Percentiles rank a stretch among this genome's conserved stretches.
Conservation (phyloP, 2,888 invertebrate genomes). For the Neuroscelio doddi region DNA sequence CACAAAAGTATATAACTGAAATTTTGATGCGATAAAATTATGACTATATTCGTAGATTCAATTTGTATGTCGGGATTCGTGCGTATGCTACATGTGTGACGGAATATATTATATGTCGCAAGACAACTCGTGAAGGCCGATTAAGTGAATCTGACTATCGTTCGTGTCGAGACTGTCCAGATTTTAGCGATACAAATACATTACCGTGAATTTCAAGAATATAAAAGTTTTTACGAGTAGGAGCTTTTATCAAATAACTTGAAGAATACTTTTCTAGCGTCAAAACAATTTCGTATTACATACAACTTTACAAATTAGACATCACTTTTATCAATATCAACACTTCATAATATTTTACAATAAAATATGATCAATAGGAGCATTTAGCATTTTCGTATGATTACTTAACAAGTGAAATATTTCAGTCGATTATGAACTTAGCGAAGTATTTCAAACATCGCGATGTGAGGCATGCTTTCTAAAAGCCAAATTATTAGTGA, state of each 20-base stretch:
- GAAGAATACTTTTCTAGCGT: too few species aligned
- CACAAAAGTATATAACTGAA: too few species aligned
- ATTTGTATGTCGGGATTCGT: slow-evolving; percentile 9
- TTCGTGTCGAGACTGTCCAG: neutral
- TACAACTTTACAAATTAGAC: too few species aligned
- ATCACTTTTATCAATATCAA: too few species aligned
- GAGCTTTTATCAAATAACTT: too few species aligned
- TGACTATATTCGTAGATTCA: too few species aligned
- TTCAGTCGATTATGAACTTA: slow-evolving; percentile 16
- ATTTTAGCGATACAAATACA: slow-evolving; percentile 18
- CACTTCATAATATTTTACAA: too few species aligned
- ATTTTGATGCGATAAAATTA: too few species aligned
- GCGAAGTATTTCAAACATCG: slow-evolving; percentile 13
- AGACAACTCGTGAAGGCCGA: slow-evolving; percentile 11
- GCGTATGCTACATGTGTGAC: slow-evolving; percentile 6
- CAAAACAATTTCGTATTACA: too few species aligned
- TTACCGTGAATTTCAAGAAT: slow-evolving; percentile 13
- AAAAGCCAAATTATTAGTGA: slow-evolving; percentile 31
- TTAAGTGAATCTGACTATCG: slow-evolving; percentile 20
- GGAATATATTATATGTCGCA: slow-evolving; percentile 17
- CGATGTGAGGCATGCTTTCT: slow-evolving; percentile 4
- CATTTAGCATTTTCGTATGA: too few species aligned
- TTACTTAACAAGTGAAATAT: neutral
- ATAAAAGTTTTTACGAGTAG: slow-evolving; percentile 1
- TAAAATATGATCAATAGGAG: too few species aligned